Evolutionary conservation across 2,113 vertebrate genomes (phyloP).

Genomic region (Phaethon lepturus): DNA sequence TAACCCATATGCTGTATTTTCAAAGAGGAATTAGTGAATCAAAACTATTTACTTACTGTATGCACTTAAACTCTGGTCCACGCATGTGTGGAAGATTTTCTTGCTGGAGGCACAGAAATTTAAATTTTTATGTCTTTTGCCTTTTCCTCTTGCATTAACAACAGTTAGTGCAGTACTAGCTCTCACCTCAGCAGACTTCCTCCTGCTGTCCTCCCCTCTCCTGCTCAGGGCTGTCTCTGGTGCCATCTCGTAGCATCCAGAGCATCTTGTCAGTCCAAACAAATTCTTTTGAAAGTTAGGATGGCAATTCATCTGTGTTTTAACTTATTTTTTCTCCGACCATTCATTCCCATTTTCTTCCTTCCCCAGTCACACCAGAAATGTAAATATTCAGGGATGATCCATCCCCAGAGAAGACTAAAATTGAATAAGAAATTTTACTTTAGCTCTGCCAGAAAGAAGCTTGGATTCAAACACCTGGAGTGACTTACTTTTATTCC

Average conservation of each 20-base stretch:
- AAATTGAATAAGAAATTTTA: slow-evolving; percentile 15
- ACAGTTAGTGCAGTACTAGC: neutral
- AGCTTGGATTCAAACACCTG: slow-evolving; percentile 26
- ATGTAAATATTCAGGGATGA: slow-evolving; percentile 17
- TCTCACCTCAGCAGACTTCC: neutral
- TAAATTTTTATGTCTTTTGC: neutral
- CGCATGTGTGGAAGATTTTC: neutral
- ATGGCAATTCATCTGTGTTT: neutral
- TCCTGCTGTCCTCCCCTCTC: neutral
- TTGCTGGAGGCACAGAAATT: neutral
- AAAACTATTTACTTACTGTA: neutral
- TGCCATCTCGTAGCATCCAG: neutral
- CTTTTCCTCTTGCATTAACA: neutral
- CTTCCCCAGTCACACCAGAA: neutral
- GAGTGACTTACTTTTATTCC: slow-evolving; percentile 15
- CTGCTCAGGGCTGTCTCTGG: neutral
- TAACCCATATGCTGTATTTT: slow-evolving; percentile 21
- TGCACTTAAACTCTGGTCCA: neutral
- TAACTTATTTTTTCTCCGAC: neutral
- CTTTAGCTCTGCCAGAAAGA: slow-evolving; percentile 9
- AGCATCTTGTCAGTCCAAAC: neutral
- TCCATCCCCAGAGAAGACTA: neutral
- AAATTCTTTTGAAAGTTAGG: neutral
- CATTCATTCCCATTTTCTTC: neutral
- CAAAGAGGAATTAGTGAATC: neutral